Percentiles rank a stretch among this genome's conserved stretches.
phyloP scores from a whole-genome alignment of 92 coral and sea anemone genomes.

The Bergia puertoricense region DNA sequence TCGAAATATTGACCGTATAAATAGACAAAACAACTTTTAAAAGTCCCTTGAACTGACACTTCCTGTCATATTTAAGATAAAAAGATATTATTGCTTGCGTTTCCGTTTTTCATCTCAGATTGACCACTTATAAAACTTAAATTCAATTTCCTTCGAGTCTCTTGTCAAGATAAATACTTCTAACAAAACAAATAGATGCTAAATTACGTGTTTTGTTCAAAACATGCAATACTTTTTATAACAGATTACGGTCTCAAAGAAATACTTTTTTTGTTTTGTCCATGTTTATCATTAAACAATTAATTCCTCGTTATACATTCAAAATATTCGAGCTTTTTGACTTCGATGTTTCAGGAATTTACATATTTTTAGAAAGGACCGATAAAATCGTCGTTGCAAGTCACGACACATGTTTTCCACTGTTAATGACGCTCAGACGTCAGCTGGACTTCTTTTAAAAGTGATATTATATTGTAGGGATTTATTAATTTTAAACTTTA shows the following conservation, averaged over 20 bases:
- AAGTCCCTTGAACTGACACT: constrained; percentile 4
- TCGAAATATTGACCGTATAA: not conserved
- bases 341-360: too few species aligned
- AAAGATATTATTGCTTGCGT: not conserved
- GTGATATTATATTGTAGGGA: too few species aligned
- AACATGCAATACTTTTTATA: not conserved
- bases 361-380: too few species aligned
- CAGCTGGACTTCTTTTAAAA: too few species aligned
- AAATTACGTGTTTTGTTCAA: not conserved
- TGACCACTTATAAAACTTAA: not conserved
- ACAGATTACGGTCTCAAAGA: not conserved
- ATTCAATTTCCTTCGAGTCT: not conserved
- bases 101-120: not conserved
- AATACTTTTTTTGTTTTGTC: not conserved
- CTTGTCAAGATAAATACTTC: not conserved
- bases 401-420: too few species aligned
- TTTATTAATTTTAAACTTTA: too few species aligned
- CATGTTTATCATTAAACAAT: not conserved
- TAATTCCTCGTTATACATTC: not conserved
- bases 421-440: too few species aligned
- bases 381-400: too few species aligned
- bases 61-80: constrained; percentile 10
- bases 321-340: not conserved
- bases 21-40: not conserved
- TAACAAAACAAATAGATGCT: not conserved